phyloP scores from a whole-genome alignment of 2,113 vertebrate genomes.

The Protomyctophum bolini region DNA sequence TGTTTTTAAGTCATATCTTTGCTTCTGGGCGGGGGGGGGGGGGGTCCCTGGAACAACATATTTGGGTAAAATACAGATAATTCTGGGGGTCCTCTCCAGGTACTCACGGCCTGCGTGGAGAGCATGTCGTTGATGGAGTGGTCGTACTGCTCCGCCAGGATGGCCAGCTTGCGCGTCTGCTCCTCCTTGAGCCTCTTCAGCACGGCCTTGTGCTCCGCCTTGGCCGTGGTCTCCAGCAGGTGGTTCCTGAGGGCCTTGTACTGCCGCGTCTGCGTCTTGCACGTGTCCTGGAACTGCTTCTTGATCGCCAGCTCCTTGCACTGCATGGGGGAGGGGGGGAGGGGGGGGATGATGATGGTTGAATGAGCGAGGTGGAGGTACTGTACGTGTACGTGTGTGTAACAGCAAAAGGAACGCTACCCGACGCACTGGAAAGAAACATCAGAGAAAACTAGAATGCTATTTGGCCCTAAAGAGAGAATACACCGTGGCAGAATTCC shows the following conservation, averaged over 20 bases:
- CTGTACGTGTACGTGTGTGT: not conserved
- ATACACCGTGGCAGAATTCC: too few species aligned
- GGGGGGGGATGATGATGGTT: not conserved
- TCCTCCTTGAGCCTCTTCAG: slow-evolving; percentile 98
- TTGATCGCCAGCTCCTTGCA: slow-evolving; percentile 91
- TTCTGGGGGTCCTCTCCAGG: not conserved
- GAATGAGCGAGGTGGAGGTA: not conserved
- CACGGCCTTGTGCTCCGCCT: slow-evolving; percentile 98
- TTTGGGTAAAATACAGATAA: too few species aligned
- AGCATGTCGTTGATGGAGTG: slow-evolving; percentile 99
- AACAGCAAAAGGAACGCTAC: too few species aligned
- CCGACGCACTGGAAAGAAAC: too few species aligned
- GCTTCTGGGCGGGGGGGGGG: too few species aligned
- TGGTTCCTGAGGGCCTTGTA: slow-evolving; percentile 98
- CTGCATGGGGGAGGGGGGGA: slow-evolving; percentile 54
- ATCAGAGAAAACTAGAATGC: too few species aligned
- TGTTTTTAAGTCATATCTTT: too few species aligned
- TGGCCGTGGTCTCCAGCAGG: slow-evolving; percentile 94
- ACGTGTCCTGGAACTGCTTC: slow-evolving; percentile 96
- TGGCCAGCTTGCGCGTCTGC: slow-evolving; percentile 97
- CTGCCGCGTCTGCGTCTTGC: slow-evolving; percentile 98
- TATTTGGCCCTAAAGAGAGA: too few species aligned
- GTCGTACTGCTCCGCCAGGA: slow-evolving; percentile 98
- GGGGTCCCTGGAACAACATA: too few species aligned
- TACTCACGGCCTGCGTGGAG: slow-evolving; percentile 97